A percentile compares a stretch with the other conserved stretches of the same genome.
These are phyloP conservation scores for Phaetusa simplex DNA, from an alignment of 2,113 vertebrate species.

Conservation along the genomic window DNA sequence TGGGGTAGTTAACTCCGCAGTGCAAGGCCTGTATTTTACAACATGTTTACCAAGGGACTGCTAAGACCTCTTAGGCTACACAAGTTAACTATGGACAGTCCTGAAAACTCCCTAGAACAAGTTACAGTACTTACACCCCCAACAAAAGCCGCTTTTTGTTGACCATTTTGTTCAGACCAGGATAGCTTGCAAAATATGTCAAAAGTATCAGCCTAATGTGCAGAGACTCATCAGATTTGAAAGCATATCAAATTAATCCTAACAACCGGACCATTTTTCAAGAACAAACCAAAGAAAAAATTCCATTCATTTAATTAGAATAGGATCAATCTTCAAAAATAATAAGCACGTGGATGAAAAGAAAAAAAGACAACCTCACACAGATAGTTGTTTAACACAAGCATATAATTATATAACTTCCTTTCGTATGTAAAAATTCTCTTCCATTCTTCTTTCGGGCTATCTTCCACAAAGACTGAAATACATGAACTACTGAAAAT, in stretches of 20 bases:
- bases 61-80: neutral
- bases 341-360: neutral
- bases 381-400: neutral
- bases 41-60: neutral
- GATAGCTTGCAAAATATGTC: neutral
- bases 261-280: neutral
- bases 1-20: neutral
- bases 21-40: neutral
- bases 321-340: neutral
- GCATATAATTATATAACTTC: neutral
- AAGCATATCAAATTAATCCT: neutral
- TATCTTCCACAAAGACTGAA: neutral
- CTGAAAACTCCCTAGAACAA: neutral
- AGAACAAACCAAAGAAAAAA: neutral
- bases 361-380: neutral
- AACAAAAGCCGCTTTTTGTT: neutral
- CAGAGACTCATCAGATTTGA: neutral
- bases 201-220: neutral
- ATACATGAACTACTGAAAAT: constrained; percentile 1
- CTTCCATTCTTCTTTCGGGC: neutral
- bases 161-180: neutral
- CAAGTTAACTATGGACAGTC: neutral
- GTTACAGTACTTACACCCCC: neutral
- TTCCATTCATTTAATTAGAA: neutral
- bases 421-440: neutral